A percentile compares a stretch with the other conserved stretches of the same genome.
Conservation (phyloP, 2,113 vertebrate genomes). For the Mustela nigripes region DNA sequence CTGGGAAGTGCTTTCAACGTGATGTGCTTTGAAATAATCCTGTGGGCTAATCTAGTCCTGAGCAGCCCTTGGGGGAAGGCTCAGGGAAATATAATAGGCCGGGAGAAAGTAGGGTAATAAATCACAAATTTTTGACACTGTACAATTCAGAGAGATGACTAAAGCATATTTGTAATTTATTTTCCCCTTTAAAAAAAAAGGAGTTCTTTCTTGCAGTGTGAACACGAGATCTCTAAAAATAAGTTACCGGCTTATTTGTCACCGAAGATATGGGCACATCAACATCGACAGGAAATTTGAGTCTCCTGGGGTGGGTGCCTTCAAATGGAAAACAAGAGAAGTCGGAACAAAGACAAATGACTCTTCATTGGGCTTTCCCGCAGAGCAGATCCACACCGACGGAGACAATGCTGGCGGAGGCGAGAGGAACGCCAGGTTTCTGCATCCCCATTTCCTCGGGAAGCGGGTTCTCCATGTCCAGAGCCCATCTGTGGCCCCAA, state of each 20-base stretch:
- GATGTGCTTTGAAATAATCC: background rate
- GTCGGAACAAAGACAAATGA: background rate
- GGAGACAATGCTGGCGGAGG: too few species aligned
- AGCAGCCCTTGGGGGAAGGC: background rate
- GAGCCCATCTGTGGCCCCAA: background rate
- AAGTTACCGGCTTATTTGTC: slow-evolving; percentile 57
- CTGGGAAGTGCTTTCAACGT: background rate
- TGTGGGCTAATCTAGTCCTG: slow-evolving; percentile 7
- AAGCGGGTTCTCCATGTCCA: accelerated
- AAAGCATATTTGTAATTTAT: slow-evolving; percentile 64
- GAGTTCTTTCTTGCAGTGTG: slow-evolving; percentile 46
- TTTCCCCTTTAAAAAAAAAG: slow-evolving; percentile 21
- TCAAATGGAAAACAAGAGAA: background rate
- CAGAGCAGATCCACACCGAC: background rate
- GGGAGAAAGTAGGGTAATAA: slow-evolving; percentile 53
- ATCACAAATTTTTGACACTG: slow-evolving; percentile 57
- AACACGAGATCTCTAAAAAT: slow-evolving; percentile 49
- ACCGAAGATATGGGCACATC: background rate
- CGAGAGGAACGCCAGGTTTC: background rate
- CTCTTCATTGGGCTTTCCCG: background rate
- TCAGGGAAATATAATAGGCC: background rate
- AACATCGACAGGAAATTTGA: background rate
- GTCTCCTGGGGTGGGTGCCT: background rate
- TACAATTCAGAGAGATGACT: slow-evolving; percentile 46
- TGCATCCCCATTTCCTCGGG: background rate